Base-by-base conservation (phyloP, 2,797 vertebrate genomes). In the Xyrichtys novacula region DNA sequence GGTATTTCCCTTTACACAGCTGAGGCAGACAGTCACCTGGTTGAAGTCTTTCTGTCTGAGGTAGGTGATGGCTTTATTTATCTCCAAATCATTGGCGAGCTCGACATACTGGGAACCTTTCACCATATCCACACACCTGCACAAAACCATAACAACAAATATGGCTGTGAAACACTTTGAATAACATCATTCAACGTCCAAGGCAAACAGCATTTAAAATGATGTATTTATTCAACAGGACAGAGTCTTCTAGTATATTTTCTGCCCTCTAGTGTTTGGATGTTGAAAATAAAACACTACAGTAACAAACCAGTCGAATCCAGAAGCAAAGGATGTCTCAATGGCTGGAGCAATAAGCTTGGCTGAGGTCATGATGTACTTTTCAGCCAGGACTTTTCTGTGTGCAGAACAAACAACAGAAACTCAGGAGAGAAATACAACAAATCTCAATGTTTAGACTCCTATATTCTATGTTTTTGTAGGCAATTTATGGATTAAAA, bases 41-140 rank as follows among this genome's bases (percentile, higher is more conserved):
- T 95, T 97, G 83, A 97, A 98, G 87, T 99, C 96, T 81, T 94
- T 96, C 86, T 98, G 96, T 81, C 96, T 94, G 73, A 99, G 90
- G 81, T 96, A 98, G 29, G 96, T 98, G 83, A 98, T 96, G 63
- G 98, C 98, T 93, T 99, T 99, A 92, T 97, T 98, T 85, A 99
- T 98, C 91, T 99, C 98, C 76, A 99, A 85, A 60, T 99, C 97
- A 73, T 98, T 98, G 73, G 98, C 96, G 55, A 99, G 90, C 77
- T 99, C 98, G 2, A 98, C 94, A 22, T 99, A 99, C 49, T 94
- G 96, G 56, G 97, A 99, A 40, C 92, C 91, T 89, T 98, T 99
- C 65, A 99, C 96, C 76, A 90, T 95, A 80, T 99, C 97, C 70
- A 99, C 97, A 91, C 97, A 99, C 97, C 98, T 99, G 3, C 12